Base-by-base conservation (phyloP, 2,888 invertebrate species). In the Lasioglossum oenotherae region DNA sequence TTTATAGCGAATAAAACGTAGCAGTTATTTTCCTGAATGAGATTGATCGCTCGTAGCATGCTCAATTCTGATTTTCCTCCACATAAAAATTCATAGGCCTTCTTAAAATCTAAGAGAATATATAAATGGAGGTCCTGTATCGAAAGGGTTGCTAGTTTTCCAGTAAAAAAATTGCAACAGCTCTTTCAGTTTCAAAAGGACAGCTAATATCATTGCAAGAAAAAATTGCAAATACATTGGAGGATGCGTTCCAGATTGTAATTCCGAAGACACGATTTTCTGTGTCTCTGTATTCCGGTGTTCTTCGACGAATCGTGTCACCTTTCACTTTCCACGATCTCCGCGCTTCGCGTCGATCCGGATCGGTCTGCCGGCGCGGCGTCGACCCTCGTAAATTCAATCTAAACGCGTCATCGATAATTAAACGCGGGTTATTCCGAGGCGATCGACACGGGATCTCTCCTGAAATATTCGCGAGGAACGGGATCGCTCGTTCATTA, bases 401-500 rank as follows among this genome's bases (percentile, higher is more conserved):
- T 57, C 53, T 23, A n/a, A 69, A 41, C 69, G 69, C 69, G 35
- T 69, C 69, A 69, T 76, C 41, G 78, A 78, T 71, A 53, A 78
- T 44, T 57, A 57, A 60, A 57, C 78, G 53, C 31, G 57, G 41
- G 73, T 35, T 31, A 78, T 73, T 73, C 35, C 35, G 46, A 38
- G 78, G 71, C 78, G 44, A 78, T 71, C 53, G 49, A 71, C 53
- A 53, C 74, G 53, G 27, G 38, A 38, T 69, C 57, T 73, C 73
- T 41, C n/a, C 35, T 46, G 60, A 75, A 71, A 67, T 76, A 81
- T 84, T 75, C 64, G 44, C 69, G 72, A 31, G 73, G 72, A 74
- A 78, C 79, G 76, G 79, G 78, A 78, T 72, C 74, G 31, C 79
- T 86, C 80, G 87, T 81, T 90, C 89, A 89, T 90, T 90, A 90